Base-by-base conservation (phyloP, 2,797 vertebrate species). In the Tauraco hartlaubi region DNA sequence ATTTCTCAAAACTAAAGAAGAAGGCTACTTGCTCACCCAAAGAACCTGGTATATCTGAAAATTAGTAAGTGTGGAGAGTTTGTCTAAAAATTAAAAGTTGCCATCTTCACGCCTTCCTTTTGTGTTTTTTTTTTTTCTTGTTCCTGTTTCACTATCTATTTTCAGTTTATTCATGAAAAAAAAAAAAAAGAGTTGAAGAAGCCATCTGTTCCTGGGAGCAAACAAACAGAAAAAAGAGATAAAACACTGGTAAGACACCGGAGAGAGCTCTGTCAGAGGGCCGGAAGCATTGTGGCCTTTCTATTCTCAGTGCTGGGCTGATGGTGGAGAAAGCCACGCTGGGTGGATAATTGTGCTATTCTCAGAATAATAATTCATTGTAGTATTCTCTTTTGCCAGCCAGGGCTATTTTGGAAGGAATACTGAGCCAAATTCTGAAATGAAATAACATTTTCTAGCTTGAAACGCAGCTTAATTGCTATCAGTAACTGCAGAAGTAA, bases 361-460 rank as follows among this genome's bases (percentile, higher is more conserved):
- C 41, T 48, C 55, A 39, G 28, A 58, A 21, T 23, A 67, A 51
- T 11, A 61, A 74, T 72, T 79, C 48, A 12, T 63, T 58, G 26
- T 52, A n/a, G 23, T 28, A n/a, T 25, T 88, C 29, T 69, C 56
- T 85, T 76, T 59, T 55, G 26, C 59, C 56, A 79, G 41, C 33
- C 75, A 55, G n/a, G 21, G 48, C 26, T 95, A 35, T 71, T 90
- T 58, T 73, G 44, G 63, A 85, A 75, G 44, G 39, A 90, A 73
- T 73, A 20, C 23, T 67, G 76, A 76, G 15, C 37, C 69, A 69
- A 88, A 76, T 79, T 87, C 67, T 85, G 59, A 91, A 95, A 88
- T 59, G 7, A 37, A 82, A 26, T 78, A 68, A 46, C 9, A 29
- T 76, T 73, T 79, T 73, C n/a, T 79, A 31, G 43, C 46, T 89